Percentiles rank a stretch among this genome's conserved stretches.
phyloP scores from a whole-genome alignment of 2,888 invertebrate genomes.

The Standfussiana lucernea region DNA sequence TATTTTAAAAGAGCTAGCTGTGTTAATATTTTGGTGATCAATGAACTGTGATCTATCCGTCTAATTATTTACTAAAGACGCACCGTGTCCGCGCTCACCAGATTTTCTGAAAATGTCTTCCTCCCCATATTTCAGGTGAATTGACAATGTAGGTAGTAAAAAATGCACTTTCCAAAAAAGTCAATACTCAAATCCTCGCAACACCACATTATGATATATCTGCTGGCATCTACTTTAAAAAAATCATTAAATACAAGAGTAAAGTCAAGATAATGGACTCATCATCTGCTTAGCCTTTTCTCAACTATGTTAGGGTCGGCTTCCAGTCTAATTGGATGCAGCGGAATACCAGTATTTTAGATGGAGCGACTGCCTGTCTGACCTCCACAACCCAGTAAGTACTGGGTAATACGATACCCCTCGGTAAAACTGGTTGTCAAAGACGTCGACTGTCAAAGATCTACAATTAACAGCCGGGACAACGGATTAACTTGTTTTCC shows the following conservation, averaged over 20 bases:
- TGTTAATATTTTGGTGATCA: not conserved
- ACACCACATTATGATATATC: not conserved
- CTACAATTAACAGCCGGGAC: too few species aligned
- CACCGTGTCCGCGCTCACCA: not conserved
- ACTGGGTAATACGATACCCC: too few species aligned
- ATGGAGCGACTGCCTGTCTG: too few species aligned
- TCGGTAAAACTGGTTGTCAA: too few species aligned
- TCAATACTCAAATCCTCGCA: not conserved
- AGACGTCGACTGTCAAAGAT: too few species aligned
- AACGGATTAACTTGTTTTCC: too few species aligned
- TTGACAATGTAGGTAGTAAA: too few species aligned
- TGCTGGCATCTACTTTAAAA: not conserved
- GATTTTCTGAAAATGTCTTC: not conserved
- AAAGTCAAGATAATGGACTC: not conserved
- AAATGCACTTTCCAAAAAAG: not conserved
- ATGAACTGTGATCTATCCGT: not conserved
- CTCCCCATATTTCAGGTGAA: not conserved
- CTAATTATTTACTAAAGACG: not conserved
- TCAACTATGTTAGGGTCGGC: too few species aligned
- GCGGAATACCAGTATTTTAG: too few species aligned
- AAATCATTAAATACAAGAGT: not conserved
- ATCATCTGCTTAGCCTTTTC: too few species aligned
- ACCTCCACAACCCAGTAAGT: too few species aligned
- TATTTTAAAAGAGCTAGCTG: not conserved
- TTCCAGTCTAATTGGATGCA: too few species aligned